phyloP scores from a whole-genome alignment of 2,888 invertebrate species.

The Mantis religiosa region DNA sequence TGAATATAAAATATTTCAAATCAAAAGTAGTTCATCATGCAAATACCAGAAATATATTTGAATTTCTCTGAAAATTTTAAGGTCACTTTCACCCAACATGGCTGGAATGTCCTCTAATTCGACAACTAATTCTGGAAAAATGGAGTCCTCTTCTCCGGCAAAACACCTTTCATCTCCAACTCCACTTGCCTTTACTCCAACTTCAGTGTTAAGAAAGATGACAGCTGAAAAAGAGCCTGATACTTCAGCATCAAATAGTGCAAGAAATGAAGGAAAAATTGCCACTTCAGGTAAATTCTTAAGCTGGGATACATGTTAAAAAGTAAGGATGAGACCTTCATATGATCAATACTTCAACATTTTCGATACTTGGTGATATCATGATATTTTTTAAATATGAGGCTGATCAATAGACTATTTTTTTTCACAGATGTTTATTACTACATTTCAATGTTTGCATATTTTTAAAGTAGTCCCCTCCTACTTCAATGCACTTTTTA shows the following conservation, averaged over 20 bases:
- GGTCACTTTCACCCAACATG: slow-evolving; percentile 26
- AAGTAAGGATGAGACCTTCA: not conserved
- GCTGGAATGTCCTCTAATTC: not conserved
- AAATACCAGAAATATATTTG: not conserved
- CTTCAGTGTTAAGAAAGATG: slow-evolving; percentile 91
- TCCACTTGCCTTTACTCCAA: slow-evolving; percentile 86
- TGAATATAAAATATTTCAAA: too few species aligned
- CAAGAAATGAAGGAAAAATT: slow-evolving; percentile 3
- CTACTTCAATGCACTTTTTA: too few species aligned
- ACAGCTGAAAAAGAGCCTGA: slow-evolving; percentile 75
- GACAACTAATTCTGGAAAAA: not conserved
- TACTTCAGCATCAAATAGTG: slow-evolving; percentile 47
- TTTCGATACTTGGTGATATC: too few species aligned
- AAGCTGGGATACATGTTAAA: not conserved
- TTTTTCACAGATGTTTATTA: too few species aligned
- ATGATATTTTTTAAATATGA: too few species aligned
- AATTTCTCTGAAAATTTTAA: not conserved
- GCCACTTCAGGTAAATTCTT: not conserved
- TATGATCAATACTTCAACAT: too few species aligned
- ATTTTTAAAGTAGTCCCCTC: too few species aligned
- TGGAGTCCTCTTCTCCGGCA: slow-evolving; percentile 39
- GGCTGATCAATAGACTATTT: too few species aligned
- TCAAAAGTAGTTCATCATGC: too few species aligned
- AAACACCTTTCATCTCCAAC: slow-evolving; percentile 58
- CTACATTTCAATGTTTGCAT: too few species aligned